Evolutionary conservation across 2,888 invertebrate species (phyloP).

Genomic region (Apotomis betuletana): DNA sequence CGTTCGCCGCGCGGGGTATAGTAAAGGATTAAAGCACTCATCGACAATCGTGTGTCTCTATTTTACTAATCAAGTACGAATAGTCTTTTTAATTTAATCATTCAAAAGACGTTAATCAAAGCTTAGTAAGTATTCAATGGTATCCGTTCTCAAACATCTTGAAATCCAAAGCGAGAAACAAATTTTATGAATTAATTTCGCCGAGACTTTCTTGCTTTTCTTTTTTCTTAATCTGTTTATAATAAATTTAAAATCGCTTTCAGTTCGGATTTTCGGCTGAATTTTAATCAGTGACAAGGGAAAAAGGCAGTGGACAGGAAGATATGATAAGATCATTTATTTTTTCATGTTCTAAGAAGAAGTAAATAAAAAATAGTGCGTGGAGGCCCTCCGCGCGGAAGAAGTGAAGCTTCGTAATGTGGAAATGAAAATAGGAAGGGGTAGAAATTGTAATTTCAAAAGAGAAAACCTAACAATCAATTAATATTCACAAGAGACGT

Average conservation of each 20-base stretch:
- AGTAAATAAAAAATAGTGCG: no score
- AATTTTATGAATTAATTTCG: conserved; percentile 19
- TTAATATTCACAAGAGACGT: no score
- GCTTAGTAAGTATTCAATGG: conserved; percentile 13
- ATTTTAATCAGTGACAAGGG: conserved; percentile 21
- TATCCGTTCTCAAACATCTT: conserved; percentile 6
- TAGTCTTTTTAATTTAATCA: neutral
- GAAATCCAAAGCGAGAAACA: conserved; percentile 26
- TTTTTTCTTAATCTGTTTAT: conserved; percentile 38
- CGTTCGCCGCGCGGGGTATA: no score
- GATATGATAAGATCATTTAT: conserved; percentile 10
- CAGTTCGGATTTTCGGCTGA: conserved; percentile 12
- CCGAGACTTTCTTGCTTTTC: conserved; percentile 14
- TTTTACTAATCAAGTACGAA: no score
- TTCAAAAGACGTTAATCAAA: conserved; percentile 8
- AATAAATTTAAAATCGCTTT: conserved; percentile 36
- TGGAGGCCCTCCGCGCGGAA: no score
- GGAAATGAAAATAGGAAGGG: no score
- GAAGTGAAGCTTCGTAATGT: no score
- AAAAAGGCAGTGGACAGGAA: conserved; percentile 1
- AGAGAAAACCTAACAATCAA: no score
- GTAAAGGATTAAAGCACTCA: no score
- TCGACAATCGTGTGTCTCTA: no score
- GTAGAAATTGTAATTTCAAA: no score
- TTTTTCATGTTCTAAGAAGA: neutral